Evolutionary conservation across 1,140 invertebrate genomes (phyloP), one percentile per base, ranked within the genome.

Genomic region (Manduca sexta): DNA sequence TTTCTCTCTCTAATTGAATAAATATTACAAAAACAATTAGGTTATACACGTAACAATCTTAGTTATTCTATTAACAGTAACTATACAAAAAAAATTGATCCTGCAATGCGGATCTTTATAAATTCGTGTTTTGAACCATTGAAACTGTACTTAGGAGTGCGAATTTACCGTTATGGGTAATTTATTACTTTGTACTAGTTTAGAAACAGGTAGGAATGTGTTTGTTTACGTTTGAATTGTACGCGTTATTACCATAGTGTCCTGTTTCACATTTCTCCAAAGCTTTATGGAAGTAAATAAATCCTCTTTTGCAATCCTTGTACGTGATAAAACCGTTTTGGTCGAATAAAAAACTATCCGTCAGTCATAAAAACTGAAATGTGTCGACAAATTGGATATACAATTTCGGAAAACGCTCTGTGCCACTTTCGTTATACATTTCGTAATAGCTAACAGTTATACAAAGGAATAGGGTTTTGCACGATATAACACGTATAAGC

Each of bases 71-170:
- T 13, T 6, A 14, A 29, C 7, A 6, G 7, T 7, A 14, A n/a
- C 41, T 14, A n/a, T 31, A 13, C 6, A 17, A 31, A 13, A 29
- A 17, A 12, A 17, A 21, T 43, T 43, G 14, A 34, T 33, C 17
- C 48, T 56, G 53, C 53, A 56, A 56, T 56, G 54, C 54, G 54
- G 54, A 48, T 49, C 45, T 48, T 38, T 12, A 18, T 44, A 38
- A 47, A 47, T 26, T 35, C n/a, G n/a, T 35, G n/a, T n/a, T 35
- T 35, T 35, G 1, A n/a, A n/a, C 33, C n/a, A 35, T 26, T 26
- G 4, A 8, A 5, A 5, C 21, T 8, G 21, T 3, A 26, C 21
- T 26, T 26, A 26, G 21, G 8, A 26, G 21, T 5, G 35, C 13
- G 15, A 5, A 17, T 40, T 40, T 40, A 14, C 14, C 18, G 16